Base-by-base conservation (phyloP, 2,888 invertebrate species). In the Creontiades dilutus region DNA sequence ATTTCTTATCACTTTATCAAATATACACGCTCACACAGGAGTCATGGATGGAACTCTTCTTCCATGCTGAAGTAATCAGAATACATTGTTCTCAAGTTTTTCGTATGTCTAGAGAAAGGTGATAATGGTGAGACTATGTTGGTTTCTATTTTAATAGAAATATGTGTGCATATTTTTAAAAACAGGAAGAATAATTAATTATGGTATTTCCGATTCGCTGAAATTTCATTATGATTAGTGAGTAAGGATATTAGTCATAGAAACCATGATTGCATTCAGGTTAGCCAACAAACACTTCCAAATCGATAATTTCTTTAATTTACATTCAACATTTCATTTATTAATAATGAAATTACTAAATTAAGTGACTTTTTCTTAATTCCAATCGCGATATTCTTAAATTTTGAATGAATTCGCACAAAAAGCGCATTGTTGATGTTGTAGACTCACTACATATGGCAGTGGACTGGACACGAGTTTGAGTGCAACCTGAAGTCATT, bases 401-500 rank as follows among this genome's bases (percentile, higher is more conserved):
- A 52, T 14, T 52, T 14, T 52, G 11, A 2, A 14, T 12, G 16
- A 52, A 52, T 19, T 19, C 7, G 27, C 76, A 76, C 23, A 19
- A 37, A 14, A 37, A 27, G 5, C 76, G 16, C 16, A 23, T 37
- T 11, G 13, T 9, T 23, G 68, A 68, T 68, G 68, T 7, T 12
- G 57, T 19, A 23, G 23, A 16, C 76, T 14, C 27, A 37, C n/a
- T 81, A 23, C 82, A 82, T 19, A 28, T 55, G 61, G 57, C 57
- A 57, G 55, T 57, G 57, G 27, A 85, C 28, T 55, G 82, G 23
- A 46, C 46, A 85, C 37, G 37, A 85, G 55, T 57, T 27, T 55
- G 37, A 61, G 27, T 80, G 78, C 37, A 80, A 80, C 78, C 78
- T 80, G 19, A 80, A 80, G 7, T 37, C 68, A 68, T 61, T 91